Base-by-base conservation (phyloP, 2,797 vertebrate genomes). In the Epinephelus coioides region DNA sequence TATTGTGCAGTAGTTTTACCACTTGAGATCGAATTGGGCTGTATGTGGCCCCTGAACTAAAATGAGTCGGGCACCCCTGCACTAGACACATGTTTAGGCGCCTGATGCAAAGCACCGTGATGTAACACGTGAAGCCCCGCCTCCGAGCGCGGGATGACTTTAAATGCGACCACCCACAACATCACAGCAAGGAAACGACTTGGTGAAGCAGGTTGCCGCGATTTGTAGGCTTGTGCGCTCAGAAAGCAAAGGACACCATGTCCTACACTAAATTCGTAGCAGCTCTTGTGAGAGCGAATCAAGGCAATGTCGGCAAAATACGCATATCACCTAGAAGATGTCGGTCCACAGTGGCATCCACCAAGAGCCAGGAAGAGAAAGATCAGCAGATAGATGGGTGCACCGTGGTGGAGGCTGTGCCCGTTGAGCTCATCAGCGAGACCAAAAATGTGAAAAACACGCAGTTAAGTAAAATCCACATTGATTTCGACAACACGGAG, bases 401-500 rank as follows among this genome's bases (percentile, higher is more conserved):
- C 78, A 0, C 90, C 0, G 66, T 94, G 60, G 84, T 94, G 63
- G 90, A 93, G 3, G 73, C 91, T 4, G 82, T 27, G 8, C 92
- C 88, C 5, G 68, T 92, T 0, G 95, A 96, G 14, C 83, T 92
- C 18, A 88, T 94, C 38, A 81, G 78, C 27, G 83, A 84, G 21
- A 77, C 53, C 1, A 86, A 71, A 19, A 63, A 34, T 23, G n/a
- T 19, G 0, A 2, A 17, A 4, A 77, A 73, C 0, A 11, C 51
- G 1, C 82, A 27, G 18, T 44, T 57, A 18, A 53, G 5, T 1
- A 66, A 64, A 15, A 92, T 95, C 1, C 27, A 83, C 5, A 88
- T 98, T 19, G 94, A 97, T 79, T 99, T 99, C 85, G 86, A 93
- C 40, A 96, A 98, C 91, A 88, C 96, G 0, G 79, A 78, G 14